Evolutionary conservation across 2,888 invertebrate species (phyloP), one percentile per base, ranked within the genome.

Genomic region (Erebia ligea): DNA sequence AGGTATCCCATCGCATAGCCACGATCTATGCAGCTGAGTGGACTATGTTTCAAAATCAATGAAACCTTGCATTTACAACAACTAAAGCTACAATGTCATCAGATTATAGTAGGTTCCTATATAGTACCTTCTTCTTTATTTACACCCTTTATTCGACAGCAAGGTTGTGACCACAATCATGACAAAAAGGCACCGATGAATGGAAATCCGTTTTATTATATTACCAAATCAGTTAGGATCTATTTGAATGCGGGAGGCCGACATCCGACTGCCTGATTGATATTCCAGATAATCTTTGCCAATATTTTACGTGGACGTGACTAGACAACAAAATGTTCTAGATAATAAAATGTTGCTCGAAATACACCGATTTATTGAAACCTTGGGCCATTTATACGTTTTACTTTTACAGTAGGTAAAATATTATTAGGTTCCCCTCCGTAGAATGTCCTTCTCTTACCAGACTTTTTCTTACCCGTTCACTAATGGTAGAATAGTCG

Each of bases 301-400:
- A 81, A 87, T 87, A 85, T 84, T 87, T 83, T 76, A 79, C 57
- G 67, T 45, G 70, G 73, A 84, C 87, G 86, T 87, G 87, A 86
- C 85, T 84, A 84, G 86, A 84, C 67, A 68, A 54, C 54, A 19
- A 59, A 71, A 73, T 69, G 56, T 63, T 62, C 21, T 21, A 62
- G 45, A 56, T 57, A 13, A 21, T 21, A 52, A 52, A 52, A 64
- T 34, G 52, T 64, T n/a, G 25, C 25, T 25, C 15, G 10, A 25
- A 52, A 64, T n/a, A 52, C 10, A 19, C 17, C 40, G 42, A 19
- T 4, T n/a, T 13, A 57, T 57, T 59, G n/a, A n/a, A 59, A n/a
- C n/a, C 17, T 42, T 59, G 17, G 17, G 11, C 3, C 17, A 45
- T 64, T 34, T 25, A 15, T 1, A 25, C 40, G n/a, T n/a, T 58